Evolutionary conservation across 2,888 invertebrate genomes (phyloP).

Genomic region (Aphrophora alni): DNA sequence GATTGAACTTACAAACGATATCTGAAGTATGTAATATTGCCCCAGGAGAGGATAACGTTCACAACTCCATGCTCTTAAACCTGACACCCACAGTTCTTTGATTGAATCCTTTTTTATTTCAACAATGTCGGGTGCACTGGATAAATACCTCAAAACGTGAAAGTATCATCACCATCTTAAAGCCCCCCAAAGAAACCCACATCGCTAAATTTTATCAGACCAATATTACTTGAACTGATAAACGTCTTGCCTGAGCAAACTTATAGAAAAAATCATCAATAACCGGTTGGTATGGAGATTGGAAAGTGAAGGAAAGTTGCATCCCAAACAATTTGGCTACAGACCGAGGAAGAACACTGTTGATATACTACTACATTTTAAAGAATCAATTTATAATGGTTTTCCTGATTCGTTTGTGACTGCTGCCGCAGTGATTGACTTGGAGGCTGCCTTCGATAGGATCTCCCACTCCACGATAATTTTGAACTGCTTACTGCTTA

Average conservation of each 20-base stretch:
- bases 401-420: not conserved
- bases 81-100: not conserved
- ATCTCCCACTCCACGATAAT: not conserved
- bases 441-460: not conserved
- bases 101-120: not conserved
- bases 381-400: not conserved
- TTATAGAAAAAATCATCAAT: constrained; percentile 17
- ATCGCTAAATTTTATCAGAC: not conserved
- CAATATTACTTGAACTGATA: not conserved
- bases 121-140: not conserved
- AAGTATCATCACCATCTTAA: not conserved
- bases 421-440: not conserved
- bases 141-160: not conserved
- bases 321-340: not conserved
- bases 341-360: not conserved
- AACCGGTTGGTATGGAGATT: not conserved
- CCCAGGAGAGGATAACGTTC: not conserved
- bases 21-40: not conserved
- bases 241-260: constrained; percentile 15
- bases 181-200: not conserved
- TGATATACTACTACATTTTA: not conserved
- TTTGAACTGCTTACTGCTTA: not conserved
- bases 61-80: not conserved
- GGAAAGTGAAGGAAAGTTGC: not conserved
- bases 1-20: not conserved